Evolutionary conservation across 2,888 invertebrate genomes (phyloP).

Genomic region (Zygaena filipendulae): DNA sequence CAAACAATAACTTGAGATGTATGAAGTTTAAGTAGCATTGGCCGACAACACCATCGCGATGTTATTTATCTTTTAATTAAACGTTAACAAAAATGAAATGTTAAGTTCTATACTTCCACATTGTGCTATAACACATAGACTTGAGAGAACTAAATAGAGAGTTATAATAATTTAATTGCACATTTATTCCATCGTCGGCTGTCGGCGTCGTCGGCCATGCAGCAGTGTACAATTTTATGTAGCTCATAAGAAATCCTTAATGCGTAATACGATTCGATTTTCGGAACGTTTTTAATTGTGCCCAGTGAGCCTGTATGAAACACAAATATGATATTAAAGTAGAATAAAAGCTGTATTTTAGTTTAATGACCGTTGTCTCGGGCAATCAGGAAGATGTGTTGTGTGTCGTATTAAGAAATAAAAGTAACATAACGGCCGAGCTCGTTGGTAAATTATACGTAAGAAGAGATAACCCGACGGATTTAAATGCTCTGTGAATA

Average conservation of each 20-base stretch:
- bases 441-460: constrained; percentile 22
- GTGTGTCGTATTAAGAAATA: constrained; percentile 24
- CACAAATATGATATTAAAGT: constrained; percentile 27
- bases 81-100: too few relatives aligned
- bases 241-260: constrained; percentile 38
- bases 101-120: too few relatives aligned
- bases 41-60: too few relatives aligned
- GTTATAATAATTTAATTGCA: constrained; percentile 45
- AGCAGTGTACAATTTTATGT: constrained; percentile 39
- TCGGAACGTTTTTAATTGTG: constrained; percentile 37
- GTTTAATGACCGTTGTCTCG: constrained; percentile 29
- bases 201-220: constrained; percentile 34
- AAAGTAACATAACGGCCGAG: constrained; percentile 20
- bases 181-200: constrained; percentile 31
- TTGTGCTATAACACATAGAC: too few relatives aligned
- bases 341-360: constrained; percentile 35
- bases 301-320: constrained; percentile 23
- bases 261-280: constrained; percentile 38
- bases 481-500: constrained; percentile 19
- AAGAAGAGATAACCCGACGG: constrained; percentile 18
- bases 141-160: too few relatives aligned
- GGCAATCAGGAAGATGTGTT: constrained; percentile 25
- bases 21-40: too few relatives aligned
- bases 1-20: too few relatives aligned
- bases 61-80: too few relatives aligned